A percentile compares a stretch with the other conserved stretches of the same genome.
Conservation (phyloP, 2,113 vertebrate genomes). For the Burhinus oedicnemus region DNA sequence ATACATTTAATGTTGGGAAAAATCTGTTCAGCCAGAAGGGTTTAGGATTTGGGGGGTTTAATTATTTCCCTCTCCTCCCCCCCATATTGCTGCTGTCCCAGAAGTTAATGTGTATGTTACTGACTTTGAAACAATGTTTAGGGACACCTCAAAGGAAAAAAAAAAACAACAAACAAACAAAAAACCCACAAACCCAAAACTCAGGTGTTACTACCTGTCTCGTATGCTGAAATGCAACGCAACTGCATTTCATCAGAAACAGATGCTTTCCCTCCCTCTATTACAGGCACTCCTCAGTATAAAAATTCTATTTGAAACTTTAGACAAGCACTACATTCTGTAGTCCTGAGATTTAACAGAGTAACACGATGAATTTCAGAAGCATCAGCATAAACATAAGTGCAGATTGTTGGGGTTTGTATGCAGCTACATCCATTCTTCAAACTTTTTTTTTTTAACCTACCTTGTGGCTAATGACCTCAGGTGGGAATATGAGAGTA, state of each 20-base stretch:
- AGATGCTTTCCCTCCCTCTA: background rate
- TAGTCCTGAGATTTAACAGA: slow-evolving; percentile 56
- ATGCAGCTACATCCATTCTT: slow-evolving; percentile 62
- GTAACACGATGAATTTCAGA: slow-evolving; percentile 69
- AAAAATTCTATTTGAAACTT: slow-evolving; percentile 37
- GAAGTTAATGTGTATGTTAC: background rate
- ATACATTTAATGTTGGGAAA: background rate
- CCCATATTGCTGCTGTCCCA: background rate
- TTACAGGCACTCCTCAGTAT: background rate
- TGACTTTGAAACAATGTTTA: background rate
- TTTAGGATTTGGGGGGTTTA: background rate
- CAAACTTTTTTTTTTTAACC: slow-evolving; percentile 73
- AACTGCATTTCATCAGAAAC: background rate
- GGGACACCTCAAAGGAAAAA: background rate
- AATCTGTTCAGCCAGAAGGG: background rate
- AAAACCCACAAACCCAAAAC: background rate
- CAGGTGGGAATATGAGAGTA: slow-evolving; percentile 75
- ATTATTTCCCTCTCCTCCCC: background rate
- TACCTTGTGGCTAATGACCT: slow-evolving; percentile 77
- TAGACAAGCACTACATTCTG: slow-evolving; percentile 54
- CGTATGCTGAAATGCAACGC: background rate
- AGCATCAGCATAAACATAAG: slow-evolving; percentile 75
- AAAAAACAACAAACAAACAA: background rate
- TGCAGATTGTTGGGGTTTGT: slow-evolving; percentile 51
- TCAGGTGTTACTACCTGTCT: background rate